Evolutionary conservation across 1,140 invertebrate genomes (phyloP), one percentile per base, ranked within the genome.

Genomic region (Philaenus spumarius): DNA sequence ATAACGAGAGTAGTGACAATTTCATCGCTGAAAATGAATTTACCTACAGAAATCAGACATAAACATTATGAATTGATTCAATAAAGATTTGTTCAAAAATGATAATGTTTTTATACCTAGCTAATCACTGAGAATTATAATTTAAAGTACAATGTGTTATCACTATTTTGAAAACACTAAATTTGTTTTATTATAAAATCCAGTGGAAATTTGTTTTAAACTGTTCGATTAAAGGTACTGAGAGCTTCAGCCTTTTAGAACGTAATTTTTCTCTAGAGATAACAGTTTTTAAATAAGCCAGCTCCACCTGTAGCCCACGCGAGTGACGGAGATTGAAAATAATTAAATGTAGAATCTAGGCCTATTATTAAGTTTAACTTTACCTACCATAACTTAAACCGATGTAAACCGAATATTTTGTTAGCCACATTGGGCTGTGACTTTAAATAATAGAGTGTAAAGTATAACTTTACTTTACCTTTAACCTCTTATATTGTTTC

Each of bases 401-500:
- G n/a, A n/a, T n/a, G n/a, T n/a, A n/a, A n/a, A n/a, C n/a, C n/a
- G n/a, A n/a, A n/a, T n/a, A n/a, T n/a, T n/a, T 43, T 15, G 5
- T 6, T n/a, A n/a, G n/a, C n/a, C n/a, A n/a, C n/a, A n/a, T n/a
- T n/a, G n/a, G n/a, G n/a, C n/a, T n/a, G n/a, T n/a, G n/a, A 43
- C 40, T 23, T 47, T n/a, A 47, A 7, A 23, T 47, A 47, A 19
- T 23, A 23, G 26, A 3, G n/a, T 23, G 22, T 9, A 23, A 15
- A 14, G 4, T 4, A 43, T 43, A 15, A 14, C n/a, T 43, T 43
- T 43, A 43, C 22, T 26, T 51, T 51, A 34, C 48, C 30, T 51
- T 51, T 26, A 51, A 30, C 9, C 15, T 30, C n/a, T 51, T 26
- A 7, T 51, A n/a, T 26, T 51, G 34, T n/a, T 51, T 22, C 48